phyloP scores from a whole-genome alignment of 2,113 vertebrate species.

The Burhinus bistriatus region DNA sequence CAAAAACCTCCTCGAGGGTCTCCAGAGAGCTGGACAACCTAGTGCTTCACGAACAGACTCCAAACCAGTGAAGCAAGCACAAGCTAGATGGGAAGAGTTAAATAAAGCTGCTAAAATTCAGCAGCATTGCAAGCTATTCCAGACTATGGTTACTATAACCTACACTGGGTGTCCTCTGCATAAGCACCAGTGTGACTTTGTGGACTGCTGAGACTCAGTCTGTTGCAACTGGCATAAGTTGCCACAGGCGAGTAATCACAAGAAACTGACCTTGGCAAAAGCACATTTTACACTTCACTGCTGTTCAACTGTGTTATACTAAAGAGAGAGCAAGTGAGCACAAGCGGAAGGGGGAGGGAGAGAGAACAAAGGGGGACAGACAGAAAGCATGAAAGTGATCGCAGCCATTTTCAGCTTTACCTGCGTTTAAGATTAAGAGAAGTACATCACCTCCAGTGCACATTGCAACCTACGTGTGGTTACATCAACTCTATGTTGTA shows the following conservation, averaged over 20 bases:
- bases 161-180: slow-evolving; percentile 61
- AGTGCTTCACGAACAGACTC: not conserved
- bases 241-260: slow-evolving; percentile 70
- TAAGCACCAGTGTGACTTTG: slow-evolving; percentile 69
- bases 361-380: not conserved
- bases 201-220: slow-evolving; percentile 74
- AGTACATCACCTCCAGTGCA: not conserved
- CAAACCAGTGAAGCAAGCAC: not conserved
- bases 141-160: slow-evolving; percentile 44
- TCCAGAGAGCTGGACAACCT: not conserved
- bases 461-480: not conserved
- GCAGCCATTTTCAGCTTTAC: not conserved
- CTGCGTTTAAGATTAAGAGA: not conserved
- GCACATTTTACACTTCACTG: slow-evolving; percentile 72
- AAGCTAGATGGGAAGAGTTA: not conserved
- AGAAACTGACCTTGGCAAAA: slow-evolving; percentile 79
- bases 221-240: slow-evolving; percentile 74
- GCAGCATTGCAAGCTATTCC: slow-evolving; percentile 11
- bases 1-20: not conserved
- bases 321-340: slow-evolving; percentile 49
- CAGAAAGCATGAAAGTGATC: not conserved
- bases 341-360: slow-evolving; percentile 10
- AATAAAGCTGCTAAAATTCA: slow-evolving; percentile 50
- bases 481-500: not conserved
- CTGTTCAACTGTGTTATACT: slow-evolving; percentile 61